Evolutionary conservation across 64 coral and sea anemone genomes (phyloP), one percentile per base, ranked within the genome.

Genomic region (Montipora efflorescens): DNA sequence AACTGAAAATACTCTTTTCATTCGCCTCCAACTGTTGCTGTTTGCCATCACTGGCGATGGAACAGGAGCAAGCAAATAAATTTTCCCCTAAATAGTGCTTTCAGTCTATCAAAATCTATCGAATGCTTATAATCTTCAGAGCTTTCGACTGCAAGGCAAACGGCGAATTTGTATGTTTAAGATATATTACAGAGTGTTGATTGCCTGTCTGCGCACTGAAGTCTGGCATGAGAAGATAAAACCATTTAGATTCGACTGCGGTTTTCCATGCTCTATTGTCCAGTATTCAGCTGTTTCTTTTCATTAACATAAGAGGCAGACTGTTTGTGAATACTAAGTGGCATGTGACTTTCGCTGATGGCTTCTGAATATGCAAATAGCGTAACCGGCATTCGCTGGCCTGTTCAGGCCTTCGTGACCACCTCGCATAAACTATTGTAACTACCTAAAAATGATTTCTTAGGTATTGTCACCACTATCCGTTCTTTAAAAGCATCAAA

Each of bases 1-100:
- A 86, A 82, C 53, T 57, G 53, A 82, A 62, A 86, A 86, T 2
- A 86, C 82, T n/a, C 28, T 86, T 72, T 86, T 86, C 82, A 86
- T 86, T 86, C 82, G 62, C 47, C 71, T 86, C 82, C 82, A 86
- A 70, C 82, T 86, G 6, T 45, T 72, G 16, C 82, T 86, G 44
- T 86, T 48, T 44, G 82, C 82, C 82, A 86, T 86, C 16, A 72
- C 66, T 71, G 12, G 21, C 55, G n/a, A 71, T 16, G 10, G 46
- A 67, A 49, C 15, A 36, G 16, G 71, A 51, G 12, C 45, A 71
- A 71, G 16, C 64, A 86, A 71, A 48, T 67, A 25, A 71, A 47
- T 48, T 71, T 13, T 19, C 62, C 44, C 16, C 44, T n/a, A 86
- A 72, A 22, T 66, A n/a, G 7, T 18, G 36, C 66, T 20, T 22